Evolutionary conservation across 2,888 invertebrate species (phyloP), one percentile per base, ranked within the genome.

Genomic region (Acheta domesticus): DNA sequence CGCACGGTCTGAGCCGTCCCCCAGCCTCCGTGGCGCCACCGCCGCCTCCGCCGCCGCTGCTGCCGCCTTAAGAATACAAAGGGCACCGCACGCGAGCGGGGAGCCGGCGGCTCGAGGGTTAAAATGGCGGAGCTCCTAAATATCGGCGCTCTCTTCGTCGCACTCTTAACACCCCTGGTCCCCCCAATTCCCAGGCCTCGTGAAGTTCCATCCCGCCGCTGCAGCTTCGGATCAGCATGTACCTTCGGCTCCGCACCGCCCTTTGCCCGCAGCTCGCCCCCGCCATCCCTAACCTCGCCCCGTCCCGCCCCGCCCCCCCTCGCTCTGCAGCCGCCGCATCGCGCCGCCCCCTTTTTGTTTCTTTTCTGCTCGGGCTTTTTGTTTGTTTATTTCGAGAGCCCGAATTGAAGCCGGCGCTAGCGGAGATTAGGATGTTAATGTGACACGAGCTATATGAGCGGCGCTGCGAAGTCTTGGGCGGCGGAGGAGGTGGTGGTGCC

Each of bases 101-200:
- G 62, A 62, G 62, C 16, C 62, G 62, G 62, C 62, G 62, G 62
- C 16, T 19, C 62, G 62, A 62, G n/a, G 62, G 62, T 14, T 62
- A 62, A 62, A 62, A 62, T 62, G 62, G 62, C 62, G 62, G 62
- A 62, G 62, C 62, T n/a, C 62, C 62, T 62, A 62, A 62, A 62
- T 62, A 62, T 62, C n/a, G 62, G 62, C 62, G 62, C 62, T n/a
- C 62, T 62, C 62, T 62, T 62, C 62, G 62, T 62, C 62, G 62
- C 62, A 62, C 62, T 75, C 79, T 49, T 77, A 77, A 77, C 79
- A 79, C 79, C 79, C 23, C 48, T 74, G 79, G 76, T 79, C 74
- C 49, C 49, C 50, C 77, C 79, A 79, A 79, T 79, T 79, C 79
- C 79, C 79, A 36, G 36, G 49, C 74, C 79, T 79, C 79, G 79